Base-by-base conservation (phyloP, 2,113 vertebrate species). In the Nansenia antarctica region DNA sequence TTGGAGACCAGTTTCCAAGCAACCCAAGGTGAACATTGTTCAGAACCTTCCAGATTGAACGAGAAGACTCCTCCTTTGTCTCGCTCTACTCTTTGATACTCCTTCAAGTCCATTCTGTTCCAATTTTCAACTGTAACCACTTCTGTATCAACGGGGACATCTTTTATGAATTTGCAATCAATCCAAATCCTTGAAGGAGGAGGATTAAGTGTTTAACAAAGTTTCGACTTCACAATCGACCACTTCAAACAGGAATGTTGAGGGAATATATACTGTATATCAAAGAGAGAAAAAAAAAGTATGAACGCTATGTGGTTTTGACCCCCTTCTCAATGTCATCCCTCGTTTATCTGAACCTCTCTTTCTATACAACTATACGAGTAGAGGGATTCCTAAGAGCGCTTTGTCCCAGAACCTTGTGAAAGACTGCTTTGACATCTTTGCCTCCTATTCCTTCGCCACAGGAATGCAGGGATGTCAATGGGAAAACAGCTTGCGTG, bases 401-500 rank as follows among this genome's bases (percentile, higher is more conserved):
- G 29, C 54, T 27, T 20, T 12, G 45, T 27, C 63, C 15, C 47
- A 45, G 49, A 53, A 34, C 52, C 37, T 39, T 34, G 34, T 15
- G 32, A 52, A 60, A 35, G 15, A 26, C 60, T 64, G 62, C n/a
- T 67, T 57, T 67, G 73, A 73, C 68, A 81, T 72, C 34, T 37
- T n/a, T 39, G 49, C 62, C 72, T n/a, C 31, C 64, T 67, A n/a
- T 65, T 37, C 55, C 11, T 42, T 30, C 57, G 8, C 79, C 76
- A 77, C 57, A 6, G 76, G 74, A 77, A 42, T 64, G 29, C 42
- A 68, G 64, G 79, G 64, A 78, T 61, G 76, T 79, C 74, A 74
- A 32, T 80, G 83, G 77, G 71, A 75, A 82, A 88, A 86, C 72
- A 83, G 84, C 84, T 78, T 83, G 81, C 5, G 24, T 47, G 35